phyloP scores from a whole-genome alignment of 1,140 invertebrate species.

The Diuraphis noxia region DNA sequence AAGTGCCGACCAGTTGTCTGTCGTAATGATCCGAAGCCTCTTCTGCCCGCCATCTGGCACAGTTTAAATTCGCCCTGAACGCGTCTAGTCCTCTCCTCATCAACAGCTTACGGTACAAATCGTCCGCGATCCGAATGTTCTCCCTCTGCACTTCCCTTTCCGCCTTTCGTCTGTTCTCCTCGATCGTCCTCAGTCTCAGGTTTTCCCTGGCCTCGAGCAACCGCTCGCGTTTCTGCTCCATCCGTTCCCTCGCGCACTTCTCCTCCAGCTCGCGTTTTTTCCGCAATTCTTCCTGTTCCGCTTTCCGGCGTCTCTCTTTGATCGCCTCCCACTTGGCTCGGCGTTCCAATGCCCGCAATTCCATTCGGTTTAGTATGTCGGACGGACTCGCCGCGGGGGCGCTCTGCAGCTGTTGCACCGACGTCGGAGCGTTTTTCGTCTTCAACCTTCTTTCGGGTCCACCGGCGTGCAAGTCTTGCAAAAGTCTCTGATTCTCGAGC shows the following conservation, averaged over 20 bases:
- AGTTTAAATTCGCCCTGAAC: slow-evolving; percentile 6
- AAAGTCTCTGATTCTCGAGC: slow-evolving; percentile 9
- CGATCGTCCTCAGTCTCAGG: neutral
- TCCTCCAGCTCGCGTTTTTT: slow-evolving; percentile 26
- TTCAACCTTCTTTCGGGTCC: neutral
- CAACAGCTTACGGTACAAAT: slow-evolving; percentile 1
- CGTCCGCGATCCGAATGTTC: slow-evolving; percentile 26
- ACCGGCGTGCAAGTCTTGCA: neutral
- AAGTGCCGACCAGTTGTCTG: neutral
- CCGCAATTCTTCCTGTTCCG: neutral
- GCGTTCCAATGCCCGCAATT: slow-evolving; percentile 15
- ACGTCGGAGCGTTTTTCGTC: neutral
- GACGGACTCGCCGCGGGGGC: neutral
- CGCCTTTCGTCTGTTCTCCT: slow-evolving; percentile 22
- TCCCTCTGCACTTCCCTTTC: neutral
- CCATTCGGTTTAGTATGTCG: slow-evolving; percentile 35
- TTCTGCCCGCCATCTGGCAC: neutral
- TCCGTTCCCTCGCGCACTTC: slow-evolving; percentile 36
- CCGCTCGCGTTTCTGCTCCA: slow-evolving; percentile 12
- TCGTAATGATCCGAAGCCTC: neutral
- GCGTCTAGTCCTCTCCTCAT: neutral
- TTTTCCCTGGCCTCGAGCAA: slow-evolving; percentile 46
- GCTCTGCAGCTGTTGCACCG: too few species aligned
- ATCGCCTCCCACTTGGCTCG: slow-evolving; percentile 27
- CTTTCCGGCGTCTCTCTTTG: neutral